Percentiles rank a stretch among this genome's conserved stretches.
Conservation (phyloP, 2,113 vertebrate species). For the Ailuropoda melanoleuca region DNA sequence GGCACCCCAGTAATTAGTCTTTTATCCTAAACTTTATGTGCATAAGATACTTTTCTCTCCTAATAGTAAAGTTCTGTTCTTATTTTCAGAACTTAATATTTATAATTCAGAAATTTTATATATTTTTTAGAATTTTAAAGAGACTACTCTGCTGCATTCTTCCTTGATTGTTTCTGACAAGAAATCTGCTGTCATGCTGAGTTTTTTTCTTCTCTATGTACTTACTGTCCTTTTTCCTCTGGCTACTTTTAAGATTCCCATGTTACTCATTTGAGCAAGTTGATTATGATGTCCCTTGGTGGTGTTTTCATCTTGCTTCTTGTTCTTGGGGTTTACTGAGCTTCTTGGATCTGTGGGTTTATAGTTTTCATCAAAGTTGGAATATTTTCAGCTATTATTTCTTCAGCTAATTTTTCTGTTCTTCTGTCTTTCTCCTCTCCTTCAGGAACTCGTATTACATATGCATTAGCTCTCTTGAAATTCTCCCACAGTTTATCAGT, state of each 20-base stretch:
- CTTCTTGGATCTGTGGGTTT: not conserved
- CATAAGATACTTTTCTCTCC: not conserved
- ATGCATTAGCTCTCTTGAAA: not conserved
- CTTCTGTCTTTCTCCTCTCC: not conserved
- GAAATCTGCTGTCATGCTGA: not conserved
- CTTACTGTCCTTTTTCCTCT: not conserved
- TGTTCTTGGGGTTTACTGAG: not conserved
- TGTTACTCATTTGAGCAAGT: not conserved
- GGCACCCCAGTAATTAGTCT: not conserved
- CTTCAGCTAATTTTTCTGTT: not conserved
- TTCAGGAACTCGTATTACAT: not conserved
- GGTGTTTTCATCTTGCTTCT: not conserved
- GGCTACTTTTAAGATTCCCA: not conserved
- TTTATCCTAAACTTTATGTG: not conserved
- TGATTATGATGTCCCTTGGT: not conserved
- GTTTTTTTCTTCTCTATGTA: not conserved
- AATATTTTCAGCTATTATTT: not conserved
- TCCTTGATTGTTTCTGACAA: not conserved
- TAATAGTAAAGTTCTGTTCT: not conserved
- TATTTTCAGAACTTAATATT: constrained; percentile 1
- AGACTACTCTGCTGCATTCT: not conserved
- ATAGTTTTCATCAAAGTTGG: not conserved
- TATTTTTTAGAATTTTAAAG: not conserved
- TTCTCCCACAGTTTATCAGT: not conserved
- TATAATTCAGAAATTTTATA: not conserved